Evolutionary conservation across 2,888 invertebrate genomes (phyloP).

Genomic region (Eretmocerus hayati): DNA sequence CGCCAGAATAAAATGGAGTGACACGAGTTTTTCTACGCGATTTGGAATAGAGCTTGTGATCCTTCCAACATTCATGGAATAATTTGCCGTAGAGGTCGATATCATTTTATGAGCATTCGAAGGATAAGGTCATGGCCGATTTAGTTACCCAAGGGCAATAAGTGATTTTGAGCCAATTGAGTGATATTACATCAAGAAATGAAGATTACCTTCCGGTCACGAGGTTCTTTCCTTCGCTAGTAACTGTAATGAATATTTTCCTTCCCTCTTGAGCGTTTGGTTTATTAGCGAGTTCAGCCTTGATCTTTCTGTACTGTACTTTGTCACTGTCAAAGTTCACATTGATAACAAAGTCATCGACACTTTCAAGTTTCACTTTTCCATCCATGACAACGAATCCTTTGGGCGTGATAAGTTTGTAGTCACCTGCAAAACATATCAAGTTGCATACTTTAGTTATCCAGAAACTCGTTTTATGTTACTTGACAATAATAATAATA

Average conservation of each 20-base stretch:
- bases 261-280: conserved; percentile 55
- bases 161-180: no score
- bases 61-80: no score
- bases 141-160: no score
- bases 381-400: conserved; percentile 49
- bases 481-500: not conserved
- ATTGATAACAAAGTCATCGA: conserved; percentile 61
- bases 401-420: conserved; percentile 38
- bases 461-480: not conserved
- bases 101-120: no score
- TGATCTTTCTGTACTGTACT: conserved; percentile 59
- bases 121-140: no score
- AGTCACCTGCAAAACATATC: conserved; percentile 33
- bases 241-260: conserved; percentile 57
- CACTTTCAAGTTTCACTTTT: conserved; percentile 49
- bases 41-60: no score
- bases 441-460: no score
- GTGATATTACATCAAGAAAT: not conserved
- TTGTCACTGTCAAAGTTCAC: conserved; percentile 58
- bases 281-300: conserved; percentile 59
- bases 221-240: conserved; percentile 59
- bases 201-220: conserved; percentile 59
- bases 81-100: no score
- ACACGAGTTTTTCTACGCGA: no score
- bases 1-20: no score